These are phyloP conservation scores for Pseudorhombus dupliciocellatus DNA, from an alignment of 2,113 vertebrate species.

Conservation along the genomic window DNA sequence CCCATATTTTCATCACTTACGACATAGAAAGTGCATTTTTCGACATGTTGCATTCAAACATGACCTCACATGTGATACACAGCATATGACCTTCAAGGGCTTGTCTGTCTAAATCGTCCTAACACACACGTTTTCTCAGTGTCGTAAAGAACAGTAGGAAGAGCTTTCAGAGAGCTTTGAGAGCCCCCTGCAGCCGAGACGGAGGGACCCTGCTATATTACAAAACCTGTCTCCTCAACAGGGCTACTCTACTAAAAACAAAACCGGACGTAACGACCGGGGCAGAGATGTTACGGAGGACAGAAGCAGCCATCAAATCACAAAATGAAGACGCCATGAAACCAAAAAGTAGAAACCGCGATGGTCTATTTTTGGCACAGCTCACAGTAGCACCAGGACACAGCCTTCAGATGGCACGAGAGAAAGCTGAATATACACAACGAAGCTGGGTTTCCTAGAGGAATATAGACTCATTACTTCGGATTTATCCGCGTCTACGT, in stretches of 20 bases:
- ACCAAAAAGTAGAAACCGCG: constrained; percentile 41
- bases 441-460: constrained; percentile 42
- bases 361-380: constrained; percentile 53
- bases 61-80: constrained; percentile 23
- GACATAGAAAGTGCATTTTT: constrained; percentile 59
- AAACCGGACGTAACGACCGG: constrained; percentile 25
- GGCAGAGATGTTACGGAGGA: constrained; percentile 48
- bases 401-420: constrained; percentile 61
- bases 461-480: constrained; percentile 7
- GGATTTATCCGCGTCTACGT: not conserved
- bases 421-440: constrained; percentile 52
- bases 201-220: constrained; percentile 42
- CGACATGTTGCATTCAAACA: constrained; percentile 43
- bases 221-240: constrained; percentile 54
- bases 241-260: constrained; percentile 28
- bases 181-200: constrained; percentile 52
- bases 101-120: constrained; percentile 32
- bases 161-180: constrained; percentile 24
- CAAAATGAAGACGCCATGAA: constrained; percentile 34
- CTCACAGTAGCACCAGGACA: constrained; percentile 70
- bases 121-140: constrained; percentile 40
- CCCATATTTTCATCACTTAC: constrained; percentile 20
- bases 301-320: constrained; percentile 53
- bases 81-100: constrained; percentile 12
- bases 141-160: constrained; percentile 42